phyloP scores from a whole-genome alignment of 2,113 vertebrate genomes.

The Crotalus viridis region DNA sequence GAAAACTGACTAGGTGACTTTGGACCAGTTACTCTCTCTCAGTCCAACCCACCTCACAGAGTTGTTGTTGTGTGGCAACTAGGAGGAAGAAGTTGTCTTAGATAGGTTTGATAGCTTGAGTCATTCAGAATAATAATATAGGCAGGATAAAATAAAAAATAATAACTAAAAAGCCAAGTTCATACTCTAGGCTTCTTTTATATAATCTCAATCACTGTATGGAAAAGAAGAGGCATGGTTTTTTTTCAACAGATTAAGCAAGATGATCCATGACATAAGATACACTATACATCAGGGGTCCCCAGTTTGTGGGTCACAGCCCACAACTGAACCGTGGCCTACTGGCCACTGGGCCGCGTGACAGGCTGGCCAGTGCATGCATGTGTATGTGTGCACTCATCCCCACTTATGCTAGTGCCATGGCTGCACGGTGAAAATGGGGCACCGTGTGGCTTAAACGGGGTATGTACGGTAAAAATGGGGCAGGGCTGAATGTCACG shows the following conservation, averaged over 20 bases:
- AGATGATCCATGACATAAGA: slow-evolving; percentile 28
- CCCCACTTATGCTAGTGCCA: no score
- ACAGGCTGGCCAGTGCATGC: no score
- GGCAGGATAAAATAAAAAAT: no score
- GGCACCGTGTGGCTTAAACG: no score
- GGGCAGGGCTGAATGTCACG: no score
- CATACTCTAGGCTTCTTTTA: background rate
- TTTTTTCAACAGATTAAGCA: slow-evolving; percentile 11
- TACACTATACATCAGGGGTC: background rate
- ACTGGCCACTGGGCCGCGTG: no score
- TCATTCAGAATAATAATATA: background rate
- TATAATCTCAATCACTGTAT: background rate
- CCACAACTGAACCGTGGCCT: no score
- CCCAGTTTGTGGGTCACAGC: no score
- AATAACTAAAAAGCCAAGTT: background rate
- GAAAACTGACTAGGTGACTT: background rate
- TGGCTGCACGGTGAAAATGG: no score
- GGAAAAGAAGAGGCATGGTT: background rate
- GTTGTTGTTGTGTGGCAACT: background rate
- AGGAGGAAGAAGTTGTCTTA: background rate
- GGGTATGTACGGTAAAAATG: no score
- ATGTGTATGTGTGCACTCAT: no score
- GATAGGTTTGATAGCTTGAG: background rate
- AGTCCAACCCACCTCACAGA: background rate
- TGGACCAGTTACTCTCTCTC: background rate